Conservation (phyloP, 2,113 vertebrate genomes). For the Ancistrus triradiatus region DNA sequence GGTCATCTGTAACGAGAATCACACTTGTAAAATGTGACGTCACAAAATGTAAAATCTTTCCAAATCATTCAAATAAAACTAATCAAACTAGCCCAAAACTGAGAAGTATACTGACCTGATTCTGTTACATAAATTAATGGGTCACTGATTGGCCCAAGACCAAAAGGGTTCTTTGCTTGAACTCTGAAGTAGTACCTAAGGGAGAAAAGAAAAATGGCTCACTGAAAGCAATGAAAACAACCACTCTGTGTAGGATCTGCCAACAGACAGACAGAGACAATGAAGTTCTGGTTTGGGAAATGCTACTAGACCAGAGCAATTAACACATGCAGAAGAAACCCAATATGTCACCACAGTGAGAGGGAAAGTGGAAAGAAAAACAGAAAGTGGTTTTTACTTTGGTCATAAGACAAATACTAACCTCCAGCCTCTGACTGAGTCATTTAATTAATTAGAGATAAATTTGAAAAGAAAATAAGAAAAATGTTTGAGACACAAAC, state of each 20-base stretch:
- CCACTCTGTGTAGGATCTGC: background rate
- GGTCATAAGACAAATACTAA: background rate
- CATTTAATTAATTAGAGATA: background rate
- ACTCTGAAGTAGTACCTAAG: conserved; percentile 96
- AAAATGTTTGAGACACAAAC: too few relatives aligned
- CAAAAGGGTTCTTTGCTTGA: conserved; percentile 90
- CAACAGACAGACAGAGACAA: background rate
- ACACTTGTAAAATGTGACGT: too few relatives aligned
- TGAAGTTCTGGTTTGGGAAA: too few relatives aligned
- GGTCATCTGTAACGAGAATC: conserved; percentile 65
- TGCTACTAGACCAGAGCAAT: background rate
- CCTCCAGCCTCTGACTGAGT: background rate
- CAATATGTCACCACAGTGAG: background rate
- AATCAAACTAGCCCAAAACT: conserved; percentile 2
- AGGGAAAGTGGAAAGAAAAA: conserved; percentile 3
- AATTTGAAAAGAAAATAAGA: background rate
- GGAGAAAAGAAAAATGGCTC: conserved; percentile 36
- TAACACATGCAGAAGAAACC: background rate
- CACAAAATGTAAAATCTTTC: background rate
- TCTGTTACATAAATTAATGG: conserved; percentile 90
- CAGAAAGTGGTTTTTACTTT: conserved; percentile 1
- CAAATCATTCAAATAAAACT: conserved; percentile 19
- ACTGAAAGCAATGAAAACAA: background rate
- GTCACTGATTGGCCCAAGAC: conserved; percentile 87
- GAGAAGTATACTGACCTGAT: conserved; percentile 76